phyloP scores from a whole-genome alignment of 2,888 invertebrate species.

The Drosophila anomelani region DNA sequence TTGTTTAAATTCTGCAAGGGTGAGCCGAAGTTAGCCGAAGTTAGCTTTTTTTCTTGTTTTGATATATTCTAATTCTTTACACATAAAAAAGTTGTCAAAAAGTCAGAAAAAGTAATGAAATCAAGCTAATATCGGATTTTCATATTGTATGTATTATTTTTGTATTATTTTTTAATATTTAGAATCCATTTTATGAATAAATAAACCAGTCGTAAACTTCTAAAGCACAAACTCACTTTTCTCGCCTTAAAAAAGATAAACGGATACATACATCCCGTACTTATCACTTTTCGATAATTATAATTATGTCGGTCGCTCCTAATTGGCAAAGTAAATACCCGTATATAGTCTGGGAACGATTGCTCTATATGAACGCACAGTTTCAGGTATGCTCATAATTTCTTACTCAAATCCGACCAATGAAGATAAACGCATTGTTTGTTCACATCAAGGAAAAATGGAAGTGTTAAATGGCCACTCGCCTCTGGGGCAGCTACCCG shows the following conservation, averaged over 20 bases:
- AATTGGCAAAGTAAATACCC: conserved; percentile 34
- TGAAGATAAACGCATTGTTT: conserved; percentile 33
- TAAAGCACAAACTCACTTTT: neutral
- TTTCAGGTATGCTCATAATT: conserved; percentile 31
- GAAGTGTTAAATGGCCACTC: conserved; percentile 66
- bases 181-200: too few species aligned
- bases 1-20: too few species aligned
- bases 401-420: conserved; percentile 17
- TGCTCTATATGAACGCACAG: conserved; percentile 21
- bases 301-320: conserved; percentile 34
- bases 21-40: too few species aligned
- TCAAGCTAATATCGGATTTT: neutral
- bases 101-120: too few species aligned
- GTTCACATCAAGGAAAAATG: conserved; percentile 40
- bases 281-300: conserved; percentile 35
- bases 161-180: too few species aligned
- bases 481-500: conserved; percentile 20
- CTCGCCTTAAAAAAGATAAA: neutral
- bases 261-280: neutral
- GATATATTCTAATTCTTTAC: too few species aligned
- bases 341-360: conserved; percentile 8
- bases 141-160: neutral
- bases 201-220: too few species aligned
- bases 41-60: too few species aligned
- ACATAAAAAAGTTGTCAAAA: too few species aligned